phyloP scores from a whole-genome alignment of 2,797 vertebrate genomes.

The Oryzias dopingdopingensis region DNA sequence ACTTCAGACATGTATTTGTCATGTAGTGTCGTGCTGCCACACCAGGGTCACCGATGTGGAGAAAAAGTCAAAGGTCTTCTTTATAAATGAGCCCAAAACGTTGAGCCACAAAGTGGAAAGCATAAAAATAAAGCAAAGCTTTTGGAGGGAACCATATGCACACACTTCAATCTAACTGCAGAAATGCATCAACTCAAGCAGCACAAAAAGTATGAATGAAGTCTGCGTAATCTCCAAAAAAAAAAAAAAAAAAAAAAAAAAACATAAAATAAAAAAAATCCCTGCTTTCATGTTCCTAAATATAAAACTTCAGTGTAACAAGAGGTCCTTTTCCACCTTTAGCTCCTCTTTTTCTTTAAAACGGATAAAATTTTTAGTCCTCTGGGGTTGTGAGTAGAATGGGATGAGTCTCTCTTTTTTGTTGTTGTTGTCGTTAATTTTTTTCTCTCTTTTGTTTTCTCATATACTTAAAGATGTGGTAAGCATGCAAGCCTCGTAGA shows the following conservation, averaged over 20 bases:
- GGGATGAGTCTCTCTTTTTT: constrained; percentile 80
- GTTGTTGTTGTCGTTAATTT: constrained; percentile 67
- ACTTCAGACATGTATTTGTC: constrained; percentile 62
- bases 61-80: constrained; percentile 50
- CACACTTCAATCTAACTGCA: constrained; percentile 73
- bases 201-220: constrained; percentile 89
- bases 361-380: constrained; percentile 94
- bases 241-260: constrained; percentile 73
- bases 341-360: constrained; percentile 84
- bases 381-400: constrained; percentile 89
- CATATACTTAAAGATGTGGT: constrained; percentile 93
- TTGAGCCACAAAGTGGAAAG: constrained; percentile 40
- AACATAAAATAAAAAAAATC: constrained; percentile 84
- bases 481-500: constrained; percentile 99
- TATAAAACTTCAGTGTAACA: constrained; percentile 99
- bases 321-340: constrained; percentile 92
- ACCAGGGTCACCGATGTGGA: constrained; percentile 58
- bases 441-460: constrained; percentile 78
- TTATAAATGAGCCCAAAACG: constrained; percentile 58
- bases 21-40: constrained; percentile 72
- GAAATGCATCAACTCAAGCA: constrained; percentile 97
- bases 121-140: constrained; percentile 30
- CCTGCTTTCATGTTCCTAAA: constrained; percentile 99
- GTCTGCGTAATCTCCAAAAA: constrained; percentile 93
- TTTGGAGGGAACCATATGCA: constrained; percentile 72